phyloP scores from a whole-genome alignment of 2,888 invertebrate genomes.

The Dinocampus coccinellae region DNA sequence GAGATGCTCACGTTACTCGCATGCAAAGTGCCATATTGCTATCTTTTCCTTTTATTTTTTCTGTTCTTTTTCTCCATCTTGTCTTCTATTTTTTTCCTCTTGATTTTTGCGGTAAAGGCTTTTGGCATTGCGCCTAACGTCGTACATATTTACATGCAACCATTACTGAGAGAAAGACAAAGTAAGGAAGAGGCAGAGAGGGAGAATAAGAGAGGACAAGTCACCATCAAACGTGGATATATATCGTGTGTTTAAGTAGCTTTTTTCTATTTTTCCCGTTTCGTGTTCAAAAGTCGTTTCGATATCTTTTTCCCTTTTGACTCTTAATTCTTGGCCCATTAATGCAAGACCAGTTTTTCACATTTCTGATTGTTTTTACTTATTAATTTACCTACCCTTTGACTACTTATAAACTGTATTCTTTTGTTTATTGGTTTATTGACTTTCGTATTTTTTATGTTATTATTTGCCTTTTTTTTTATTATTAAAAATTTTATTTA shows the following conservation, averaged over 20 bases:
- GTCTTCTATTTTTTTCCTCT: not conserved
- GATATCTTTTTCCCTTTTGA: slow-evolving; percentile 4
- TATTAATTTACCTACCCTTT: not conserved
- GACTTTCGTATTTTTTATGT: not conserved
- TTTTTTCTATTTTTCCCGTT: slow-evolving; percentile 22
- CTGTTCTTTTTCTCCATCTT: not conserved
- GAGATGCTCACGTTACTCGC: slow-evolving; percentile 27
- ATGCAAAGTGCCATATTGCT: slow-evolving; percentile 15
- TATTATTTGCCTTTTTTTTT: not conserved
- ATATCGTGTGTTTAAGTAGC: not conserved
- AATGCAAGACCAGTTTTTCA: slow-evolving; percentile 37
- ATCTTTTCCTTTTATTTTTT: not conserved
- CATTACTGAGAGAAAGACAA: not conserved
- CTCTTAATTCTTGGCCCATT: not conserved
- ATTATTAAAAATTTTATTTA: slow-evolving; percentile 8
- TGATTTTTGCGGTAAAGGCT: slow-evolving; percentile 1
- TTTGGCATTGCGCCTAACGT: slow-evolving; percentile 11
- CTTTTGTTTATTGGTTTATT: too few species aligned
- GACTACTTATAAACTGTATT: not conserved
- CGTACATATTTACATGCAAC: slow-evolving; percentile 8
- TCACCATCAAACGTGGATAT: slow-evolving; percentile 21
- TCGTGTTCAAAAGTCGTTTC: slow-evolving; percentile 25
- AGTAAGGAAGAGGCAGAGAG: not conserved
- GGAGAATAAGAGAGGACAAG: not conserved
- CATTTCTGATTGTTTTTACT: slow-evolving; percentile 13